These are phyloP conservation scores for Oryzias dopingdopingensis DNA, from an alignment of 2,797 vertebrate species.

Conservation along the genomic window DNA sequence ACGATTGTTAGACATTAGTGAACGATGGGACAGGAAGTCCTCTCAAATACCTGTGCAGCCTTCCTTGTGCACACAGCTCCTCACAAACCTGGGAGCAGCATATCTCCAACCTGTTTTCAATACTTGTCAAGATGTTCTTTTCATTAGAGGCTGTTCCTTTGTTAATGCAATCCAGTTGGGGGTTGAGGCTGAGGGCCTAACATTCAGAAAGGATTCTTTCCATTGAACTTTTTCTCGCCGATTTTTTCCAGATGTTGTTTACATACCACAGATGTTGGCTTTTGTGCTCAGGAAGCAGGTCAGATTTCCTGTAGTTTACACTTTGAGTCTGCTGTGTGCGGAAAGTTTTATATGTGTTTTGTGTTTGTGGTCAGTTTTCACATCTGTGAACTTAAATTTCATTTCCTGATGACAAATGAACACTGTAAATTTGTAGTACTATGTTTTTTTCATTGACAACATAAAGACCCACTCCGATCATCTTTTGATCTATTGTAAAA, in stretches of 20 bases:
- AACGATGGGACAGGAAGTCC: too few relatives aligned
- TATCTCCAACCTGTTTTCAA: background rate
- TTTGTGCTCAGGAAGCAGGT: constrained; percentile 7
- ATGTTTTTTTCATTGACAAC: too few relatives aligned
- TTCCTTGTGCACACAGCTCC: too few relatives aligned
- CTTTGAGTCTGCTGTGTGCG: background rate
- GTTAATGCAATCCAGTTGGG: constrained; percentile 3
- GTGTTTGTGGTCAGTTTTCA: too few relatives aligned
- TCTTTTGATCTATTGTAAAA: too few relatives aligned
- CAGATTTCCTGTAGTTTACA: background rate
- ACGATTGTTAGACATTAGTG: too few relatives aligned
- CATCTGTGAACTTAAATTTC: too few relatives aligned
- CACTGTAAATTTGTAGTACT: too few relatives aligned
- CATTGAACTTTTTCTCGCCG: background rate
- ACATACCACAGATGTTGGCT: constrained; percentile 3
- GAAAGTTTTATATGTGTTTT: background rate
- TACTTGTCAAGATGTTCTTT: constrained; percentile 13
- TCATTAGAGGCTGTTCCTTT: constrained; percentile 10
- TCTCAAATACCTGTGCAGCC: too few relatives aligned
- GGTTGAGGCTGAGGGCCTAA: background rate
- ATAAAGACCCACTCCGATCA: too few relatives aligned
- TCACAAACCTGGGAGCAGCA: too few relatives aligned
- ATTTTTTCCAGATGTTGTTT: constrained; percentile 14
- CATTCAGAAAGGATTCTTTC: background rate
- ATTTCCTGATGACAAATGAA: too few relatives aligned